These are phyloP conservation scores for Incurvaria masculella DNA, from an alignment of 2,888 invertebrate genomes.

Conservation along the genomic window DNA sequence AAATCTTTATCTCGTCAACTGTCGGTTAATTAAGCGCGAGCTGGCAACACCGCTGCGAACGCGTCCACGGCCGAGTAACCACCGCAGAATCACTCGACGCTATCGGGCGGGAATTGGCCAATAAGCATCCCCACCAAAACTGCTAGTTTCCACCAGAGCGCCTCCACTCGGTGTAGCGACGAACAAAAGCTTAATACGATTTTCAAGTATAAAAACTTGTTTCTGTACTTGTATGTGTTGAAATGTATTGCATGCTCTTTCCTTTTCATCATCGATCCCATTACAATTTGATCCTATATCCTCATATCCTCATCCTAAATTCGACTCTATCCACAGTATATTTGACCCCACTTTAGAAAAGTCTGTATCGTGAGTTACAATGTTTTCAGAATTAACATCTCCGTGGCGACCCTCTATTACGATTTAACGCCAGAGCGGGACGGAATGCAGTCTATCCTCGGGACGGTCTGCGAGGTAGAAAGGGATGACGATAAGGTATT, in stretches of 20 bases:
- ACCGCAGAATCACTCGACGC: slow-evolving; percentile 41
- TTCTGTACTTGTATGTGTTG: slow-evolving; percentile 18
- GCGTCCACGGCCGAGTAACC: slow-evolving; percentile 34
- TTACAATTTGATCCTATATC: not conserved
- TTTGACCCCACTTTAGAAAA: too few species aligned
- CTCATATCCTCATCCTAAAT: not conserved
- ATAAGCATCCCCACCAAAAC: slow-evolving; percentile 46
- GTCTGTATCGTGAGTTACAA: too few species aligned
- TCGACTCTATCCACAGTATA: not conserved
- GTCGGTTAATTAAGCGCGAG: too few species aligned
- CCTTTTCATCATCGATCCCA: not conserved
- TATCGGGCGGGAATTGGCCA: slow-evolving; percentile 39
- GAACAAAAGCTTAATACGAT: slow-evolving; percentile 58
- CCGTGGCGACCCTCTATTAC: not conserved
- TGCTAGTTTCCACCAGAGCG: slow-evolving; percentile 52
- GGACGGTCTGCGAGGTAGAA: not conserved
- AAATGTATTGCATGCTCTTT: not conserved
- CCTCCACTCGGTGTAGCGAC: slow-evolving; percentile 42
- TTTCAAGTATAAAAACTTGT: slow-evolving; percentile 58
- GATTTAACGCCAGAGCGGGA: slow-evolving; percentile 29
- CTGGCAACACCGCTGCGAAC: too few species aligned
- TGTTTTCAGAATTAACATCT: not conserved
- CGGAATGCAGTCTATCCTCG: slow-evolving; percentile 10
- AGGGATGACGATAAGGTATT: slow-evolving; percentile 25
- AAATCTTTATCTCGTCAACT: too few species aligned